phyloP scores from a whole-genome alignment of 2,888 invertebrate species.

The Eustalomyia histrio region DNA sequence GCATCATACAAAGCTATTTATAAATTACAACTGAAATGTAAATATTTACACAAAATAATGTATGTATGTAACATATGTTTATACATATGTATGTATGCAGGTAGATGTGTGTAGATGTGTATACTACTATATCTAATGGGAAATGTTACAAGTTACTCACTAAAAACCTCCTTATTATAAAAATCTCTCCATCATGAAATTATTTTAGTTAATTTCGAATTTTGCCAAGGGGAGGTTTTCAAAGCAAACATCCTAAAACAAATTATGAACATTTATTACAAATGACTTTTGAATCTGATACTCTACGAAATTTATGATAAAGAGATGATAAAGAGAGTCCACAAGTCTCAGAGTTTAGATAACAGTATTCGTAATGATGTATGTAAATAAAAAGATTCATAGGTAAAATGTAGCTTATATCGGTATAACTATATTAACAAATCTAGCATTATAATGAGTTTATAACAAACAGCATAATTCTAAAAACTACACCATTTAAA shows the following conservation, averaged over 20 bases:
- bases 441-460: conserved; percentile 25
- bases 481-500: conserved; percentile 33
- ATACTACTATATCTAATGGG: too few species aligned
- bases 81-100: too few species aligned
- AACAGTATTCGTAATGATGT: not conserved
- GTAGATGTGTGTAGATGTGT: too few species aligned
- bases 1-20: too few species aligned
- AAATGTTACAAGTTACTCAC: not conserved
- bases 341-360: not conserved
- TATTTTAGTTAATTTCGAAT: conserved; percentile 6
- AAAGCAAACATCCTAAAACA: conserved; percentile 4
- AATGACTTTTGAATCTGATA: conserved; percentile 15
- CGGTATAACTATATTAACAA: not conserved
- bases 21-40: too few species aligned
- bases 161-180: conserved; percentile 16
- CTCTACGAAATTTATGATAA: conserved; percentile 1
- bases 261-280: conserved; percentile 8
- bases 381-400: conserved; percentile 16
- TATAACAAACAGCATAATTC: conserved; percentile 2
- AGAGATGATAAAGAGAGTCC: conserved; percentile 16
- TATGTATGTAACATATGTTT: too few species aligned
- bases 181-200: conserved; percentile 27
- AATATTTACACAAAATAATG: too few species aligned
- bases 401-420: not conserved
- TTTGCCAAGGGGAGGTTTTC: conserved; percentile 7